Evolutionary conservation across 2,113 vertebrate species (phyloP).

Genomic region (Orientallactaga bullata): DNA sequence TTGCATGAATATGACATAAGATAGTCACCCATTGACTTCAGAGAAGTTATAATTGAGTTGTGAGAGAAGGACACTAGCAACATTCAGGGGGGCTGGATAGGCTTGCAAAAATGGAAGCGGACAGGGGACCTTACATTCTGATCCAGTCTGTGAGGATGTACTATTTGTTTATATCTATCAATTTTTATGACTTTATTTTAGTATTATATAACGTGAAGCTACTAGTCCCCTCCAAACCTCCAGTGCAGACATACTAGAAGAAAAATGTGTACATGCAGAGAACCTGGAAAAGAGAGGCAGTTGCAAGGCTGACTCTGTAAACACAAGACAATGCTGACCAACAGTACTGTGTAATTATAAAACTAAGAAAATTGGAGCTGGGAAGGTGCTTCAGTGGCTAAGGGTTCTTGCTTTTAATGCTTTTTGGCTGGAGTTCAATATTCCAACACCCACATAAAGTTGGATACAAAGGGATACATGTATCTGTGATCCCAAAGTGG

Average conservation of each 20-base stretch:
- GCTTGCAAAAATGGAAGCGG: background rate
- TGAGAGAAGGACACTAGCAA: background rate
- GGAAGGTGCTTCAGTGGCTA: no score
- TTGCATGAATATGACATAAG: background rate
- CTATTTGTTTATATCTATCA: no score
- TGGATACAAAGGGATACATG: no score
- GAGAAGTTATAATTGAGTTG: background rate
- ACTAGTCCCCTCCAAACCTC: background rate
- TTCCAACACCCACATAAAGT: no score
- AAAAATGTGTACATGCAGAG: background rate
- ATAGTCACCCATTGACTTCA: background rate
- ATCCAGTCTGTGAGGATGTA: background rate
- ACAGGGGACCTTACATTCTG: fast-evolving
- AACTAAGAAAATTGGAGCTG: background rate
- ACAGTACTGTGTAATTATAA: background rate
- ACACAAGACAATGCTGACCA: background rate
- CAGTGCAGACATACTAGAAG: background rate
- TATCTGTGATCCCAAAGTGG: no score
- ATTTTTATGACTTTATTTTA: background rate
- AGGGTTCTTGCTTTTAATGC: no score
- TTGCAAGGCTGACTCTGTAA: background rate
- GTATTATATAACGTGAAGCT: background rate
- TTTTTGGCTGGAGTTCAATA: no score
- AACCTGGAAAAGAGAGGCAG: background rate
- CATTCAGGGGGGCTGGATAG: background rate